Percentiles rank a stretch among this genome's conserved stretches.
These are phyloP conservation scores for Labia minor DNA, from an alignment of 2,888 invertebrate genomes.

Conservation along the genomic window DNA sequence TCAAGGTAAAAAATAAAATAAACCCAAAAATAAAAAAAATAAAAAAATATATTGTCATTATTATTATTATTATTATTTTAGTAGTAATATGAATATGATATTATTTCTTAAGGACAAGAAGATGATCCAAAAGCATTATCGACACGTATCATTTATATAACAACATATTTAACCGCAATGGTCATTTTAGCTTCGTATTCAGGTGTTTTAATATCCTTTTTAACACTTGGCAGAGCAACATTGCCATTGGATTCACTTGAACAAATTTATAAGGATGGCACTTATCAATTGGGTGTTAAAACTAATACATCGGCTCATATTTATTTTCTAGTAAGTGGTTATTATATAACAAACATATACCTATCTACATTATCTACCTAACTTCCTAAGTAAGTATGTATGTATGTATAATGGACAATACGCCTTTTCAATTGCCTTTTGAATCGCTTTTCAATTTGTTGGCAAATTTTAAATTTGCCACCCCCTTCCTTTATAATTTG, in stretches of 20 bases:
- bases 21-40: too few species aligned
- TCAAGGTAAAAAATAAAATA: constrained; percentile 6
- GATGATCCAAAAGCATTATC: neutral
- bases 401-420: too few species aligned
- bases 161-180: neutral
- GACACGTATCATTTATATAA: neutral
- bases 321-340: neutral
- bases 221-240: neutral
- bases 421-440: too few species aligned
- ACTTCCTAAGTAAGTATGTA: too few species aligned
- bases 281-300: neutral
- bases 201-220: neutral
- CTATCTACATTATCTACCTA: too few species aligned
- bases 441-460: too few species aligned
- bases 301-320: neutral
- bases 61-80: too few species aligned
- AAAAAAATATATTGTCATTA: too few species aligned
- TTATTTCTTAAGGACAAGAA: neutral
- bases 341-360: too few species aligned
- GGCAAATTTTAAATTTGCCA: too few species aligned
- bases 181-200: neutral
- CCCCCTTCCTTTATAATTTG: too few species aligned
- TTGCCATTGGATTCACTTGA: neutral
- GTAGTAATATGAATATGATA: neutral
- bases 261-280: neutral